Evolutionary conservation across 2,888 invertebrate genomes (phyloP), one percentile per base, ranked within the genome.

Genomic region (Euzophera pinguis): DNA sequence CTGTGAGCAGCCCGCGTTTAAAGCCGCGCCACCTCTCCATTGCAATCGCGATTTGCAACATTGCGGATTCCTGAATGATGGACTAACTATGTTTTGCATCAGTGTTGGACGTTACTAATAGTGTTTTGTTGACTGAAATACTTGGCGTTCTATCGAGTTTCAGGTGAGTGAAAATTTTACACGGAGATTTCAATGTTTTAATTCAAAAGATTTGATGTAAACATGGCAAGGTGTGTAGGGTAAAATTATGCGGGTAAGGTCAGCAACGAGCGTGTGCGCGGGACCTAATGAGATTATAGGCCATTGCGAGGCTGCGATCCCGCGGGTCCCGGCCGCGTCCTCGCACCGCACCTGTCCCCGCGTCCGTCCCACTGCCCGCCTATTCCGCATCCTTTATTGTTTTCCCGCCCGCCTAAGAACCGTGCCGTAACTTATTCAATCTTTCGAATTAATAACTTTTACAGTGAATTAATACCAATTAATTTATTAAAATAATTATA

Each of bases 1-100:
- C 73, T 73, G 78, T 68, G 71, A 64, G 75, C 75, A 80, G 74
- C 82, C 81, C 83, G 77, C 69, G 76, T 80, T 83, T 76, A 45
- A 32, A 14, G 70, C 77, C 74, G 80, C 78, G 74, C 78, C 67
- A 66, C 53, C 50, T 53, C 62, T 63, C 62, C 62, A 69, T 63
- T 64, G 69, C 71, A 65, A 57, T 67, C 69, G 68, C 62, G 66
- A 67, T 70, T 70, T 64, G 66, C 66, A 71, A 67, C 69, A 71
- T 69, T 71, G 66, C 69, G 70, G 65, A 67, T 61, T 70, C 68
- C 70, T 62, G 67, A 71, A 65, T 55, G 60, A 59, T 65, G 62
- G 67, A 71, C 69, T 70, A 61, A 65, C 62, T 45, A 83, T 83
- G 82, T 81, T 81, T 73, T 81, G 68, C 56, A 49, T 52, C 45